These are phyloP conservation scores for Procambarus virginalis DNA, from an alignment of 1,140 invertebrate species.

Conservation along the genomic window DNA sequence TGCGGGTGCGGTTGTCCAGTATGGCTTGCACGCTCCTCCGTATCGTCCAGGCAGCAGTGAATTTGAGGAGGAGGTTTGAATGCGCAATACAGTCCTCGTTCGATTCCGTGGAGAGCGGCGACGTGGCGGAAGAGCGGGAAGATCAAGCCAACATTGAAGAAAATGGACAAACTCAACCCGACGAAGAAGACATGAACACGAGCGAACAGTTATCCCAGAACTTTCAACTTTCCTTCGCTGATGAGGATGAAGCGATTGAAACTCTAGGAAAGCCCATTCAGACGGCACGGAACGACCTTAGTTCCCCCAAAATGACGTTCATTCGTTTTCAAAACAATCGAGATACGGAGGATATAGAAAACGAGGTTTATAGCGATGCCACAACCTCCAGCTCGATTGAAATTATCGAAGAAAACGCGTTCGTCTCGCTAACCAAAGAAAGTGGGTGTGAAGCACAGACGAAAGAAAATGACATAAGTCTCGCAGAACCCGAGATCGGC, in stretches of 20 bases:
- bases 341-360: slow-evolving; percentile 26
- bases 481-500: background rate
- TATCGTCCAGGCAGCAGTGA: slow-evolving; percentile 66
- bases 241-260: slow-evolving; percentile 24
- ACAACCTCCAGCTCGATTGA: slow-evolving; percentile 53
- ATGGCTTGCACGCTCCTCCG: slow-evolving; percentile 65
- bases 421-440: background rate
- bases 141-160: slow-evolving; percentile 17
- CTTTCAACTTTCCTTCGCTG: slow-evolving; percentile 51
- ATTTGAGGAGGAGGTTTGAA: slow-evolving; percentile 53
- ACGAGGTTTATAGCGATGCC: slow-evolving; percentile 48
- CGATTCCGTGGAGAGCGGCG: slow-evolving; percentile 63
- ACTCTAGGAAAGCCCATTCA: background rate
- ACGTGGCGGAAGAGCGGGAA: slow-evolving; percentile 24
- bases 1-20: slow-evolving; percentile 24
- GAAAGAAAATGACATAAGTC: background rate
- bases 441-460: background rate
- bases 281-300: background rate
- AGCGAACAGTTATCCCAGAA: slow-evolving; percentile 50
- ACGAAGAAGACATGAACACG: slow-evolving; percentile 43
- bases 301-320: slow-evolving; percentile 35
- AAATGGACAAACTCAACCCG: slow-evolving; percentile 13
- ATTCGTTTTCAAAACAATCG: slow-evolving; percentile 15
- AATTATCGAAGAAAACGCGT: slow-evolving; percentile 49
- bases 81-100: slow-evolving; percentile 65